Evolutionary conservation across 2,797 vertebrate genomes (phyloP).

Genomic region (Leucoraja ocellata): DNA sequence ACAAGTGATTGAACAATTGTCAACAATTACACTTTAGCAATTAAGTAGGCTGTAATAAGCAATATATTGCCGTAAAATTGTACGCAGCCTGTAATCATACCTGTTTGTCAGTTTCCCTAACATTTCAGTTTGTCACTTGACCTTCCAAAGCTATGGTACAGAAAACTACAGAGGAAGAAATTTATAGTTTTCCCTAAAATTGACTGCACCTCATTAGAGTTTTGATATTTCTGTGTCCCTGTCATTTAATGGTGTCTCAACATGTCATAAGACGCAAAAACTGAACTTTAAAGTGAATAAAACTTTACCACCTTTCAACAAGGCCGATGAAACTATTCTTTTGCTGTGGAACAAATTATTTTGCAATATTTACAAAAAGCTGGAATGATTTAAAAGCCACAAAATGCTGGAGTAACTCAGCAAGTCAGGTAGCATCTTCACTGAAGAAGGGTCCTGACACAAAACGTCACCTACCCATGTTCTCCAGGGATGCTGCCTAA

Average conservation of each 20-base stretch:
- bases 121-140: conserved; percentile 10
- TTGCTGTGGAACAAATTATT: not conserved
- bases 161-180: not conserved
- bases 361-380: too few relatives aligned
- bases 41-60: conserved; percentile 9
- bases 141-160: not conserved
- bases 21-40: conserved; percentile 10
- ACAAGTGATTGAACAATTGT: conserved; percentile 14
- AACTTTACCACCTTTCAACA: not conserved
- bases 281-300: not conserved
- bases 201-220: too few relatives aligned
- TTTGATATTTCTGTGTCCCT: not conserved
- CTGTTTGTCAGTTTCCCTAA: conserved; percentile 13
- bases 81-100: conserved; percentile 6
- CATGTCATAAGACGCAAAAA: not conserved
- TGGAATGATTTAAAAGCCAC: too few relatives aligned
- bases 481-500: too few relatives aligned
- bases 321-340: not conserved
- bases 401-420: too few relatives aligned
- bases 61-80: conserved; percentile 17
- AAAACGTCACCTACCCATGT: too few relatives aligned
- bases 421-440: too few relatives aligned
- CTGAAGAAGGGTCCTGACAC: too few relatives aligned
- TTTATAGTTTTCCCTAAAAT: not conserved
- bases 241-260: not conserved